Evolutionary conservation across 2,888 invertebrate species (phyloP).

Genomic region (Scaptomyza flava): DNA sequence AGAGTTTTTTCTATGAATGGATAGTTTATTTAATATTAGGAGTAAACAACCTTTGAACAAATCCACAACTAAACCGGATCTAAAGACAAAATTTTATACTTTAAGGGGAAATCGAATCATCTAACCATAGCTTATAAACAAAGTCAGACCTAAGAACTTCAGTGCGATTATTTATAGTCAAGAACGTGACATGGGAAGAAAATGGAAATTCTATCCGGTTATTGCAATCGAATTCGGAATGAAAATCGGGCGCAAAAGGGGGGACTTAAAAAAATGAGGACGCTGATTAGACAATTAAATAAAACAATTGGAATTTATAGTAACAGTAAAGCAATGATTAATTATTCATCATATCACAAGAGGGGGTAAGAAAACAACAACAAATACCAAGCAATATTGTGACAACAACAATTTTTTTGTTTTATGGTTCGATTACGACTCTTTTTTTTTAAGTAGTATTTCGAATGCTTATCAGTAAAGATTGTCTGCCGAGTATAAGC

Average conservation of each 20-base stretch:
- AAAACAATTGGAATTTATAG: neutral
- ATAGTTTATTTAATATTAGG: too few species aligned
- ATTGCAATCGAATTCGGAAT: neutral
- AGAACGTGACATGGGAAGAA: conserved; percentile 16
- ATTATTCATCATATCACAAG: conserved; percentile 20
- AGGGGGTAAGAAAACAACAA: neutral
- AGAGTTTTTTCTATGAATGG: too few species aligned
- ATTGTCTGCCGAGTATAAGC: neutral
- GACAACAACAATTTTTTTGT: neutral
- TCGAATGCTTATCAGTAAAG: conserved; percentile 5
- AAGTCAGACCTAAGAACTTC: too few species aligned
- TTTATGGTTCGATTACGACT: conserved; percentile 6
- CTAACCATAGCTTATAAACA: too few species aligned
- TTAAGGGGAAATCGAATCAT: too few species aligned
- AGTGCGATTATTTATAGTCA: neutral
- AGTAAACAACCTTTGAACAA: too few species aligned
- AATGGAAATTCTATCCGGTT: neutral
- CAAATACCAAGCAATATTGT: neutral
- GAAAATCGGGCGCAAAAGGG: neutral
- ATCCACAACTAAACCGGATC: too few species aligned
- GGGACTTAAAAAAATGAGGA: conserved; percentile 4
- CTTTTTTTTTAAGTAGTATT: conserved; percentile 10
- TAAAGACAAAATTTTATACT: too few species aligned
- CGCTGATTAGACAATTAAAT: conserved; percentile 14
- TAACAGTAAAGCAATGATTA: conserved; percentile 9